Evolutionary conservation across 2,113 vertebrate genomes (phyloP).

Genomic region (Lampris incognitus): DNA sequence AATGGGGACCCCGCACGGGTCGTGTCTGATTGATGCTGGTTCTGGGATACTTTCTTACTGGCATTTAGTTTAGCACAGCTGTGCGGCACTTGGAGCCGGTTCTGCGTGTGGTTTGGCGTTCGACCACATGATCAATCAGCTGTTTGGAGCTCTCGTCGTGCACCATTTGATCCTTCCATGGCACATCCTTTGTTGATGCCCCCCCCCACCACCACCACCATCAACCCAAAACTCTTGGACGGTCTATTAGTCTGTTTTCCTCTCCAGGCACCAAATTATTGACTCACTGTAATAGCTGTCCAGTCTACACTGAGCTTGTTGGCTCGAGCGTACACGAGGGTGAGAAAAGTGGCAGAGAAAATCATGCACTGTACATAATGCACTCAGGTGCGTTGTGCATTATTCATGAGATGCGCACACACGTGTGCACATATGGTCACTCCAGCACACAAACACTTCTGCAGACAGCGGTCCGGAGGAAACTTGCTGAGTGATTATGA

Average conservation of each 20-base stretch:
- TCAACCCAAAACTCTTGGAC: not conserved
- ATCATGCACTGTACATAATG: not conserved
- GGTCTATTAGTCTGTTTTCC: constrained; percentile 8
- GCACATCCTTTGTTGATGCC: not conserved
- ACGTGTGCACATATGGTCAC: not conserved
- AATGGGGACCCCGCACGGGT: constrained; percentile 39
- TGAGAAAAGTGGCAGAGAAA: not conserved
- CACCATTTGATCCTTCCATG: constrained; percentile 4
- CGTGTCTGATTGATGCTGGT: not conserved
- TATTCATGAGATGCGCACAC: constrained; percentile 8
- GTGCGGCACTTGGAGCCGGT: constrained; percentile 5
- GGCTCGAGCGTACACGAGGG: constrained; percentile 21
- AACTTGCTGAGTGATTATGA: constrained; percentile 63
- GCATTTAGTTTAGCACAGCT: constrained; percentile 29
- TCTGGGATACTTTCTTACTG: not conserved
- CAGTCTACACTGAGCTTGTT: constrained; percentile 18
- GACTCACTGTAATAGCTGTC: not conserved
- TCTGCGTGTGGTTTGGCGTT: not conserved
- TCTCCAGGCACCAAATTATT: constrained; percentile 16
- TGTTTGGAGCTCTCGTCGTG: constrained; percentile 28
- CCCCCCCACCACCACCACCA: no score
- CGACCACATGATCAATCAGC: not conserved
- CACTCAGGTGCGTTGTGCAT: constrained; percentile 8
- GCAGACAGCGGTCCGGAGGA: constrained; percentile 38
- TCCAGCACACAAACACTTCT: not conserved